phyloP scores from a whole-genome alignment of 2,113 vertebrate genomes.

The Tragelaphus strepsiceros region DNA sequence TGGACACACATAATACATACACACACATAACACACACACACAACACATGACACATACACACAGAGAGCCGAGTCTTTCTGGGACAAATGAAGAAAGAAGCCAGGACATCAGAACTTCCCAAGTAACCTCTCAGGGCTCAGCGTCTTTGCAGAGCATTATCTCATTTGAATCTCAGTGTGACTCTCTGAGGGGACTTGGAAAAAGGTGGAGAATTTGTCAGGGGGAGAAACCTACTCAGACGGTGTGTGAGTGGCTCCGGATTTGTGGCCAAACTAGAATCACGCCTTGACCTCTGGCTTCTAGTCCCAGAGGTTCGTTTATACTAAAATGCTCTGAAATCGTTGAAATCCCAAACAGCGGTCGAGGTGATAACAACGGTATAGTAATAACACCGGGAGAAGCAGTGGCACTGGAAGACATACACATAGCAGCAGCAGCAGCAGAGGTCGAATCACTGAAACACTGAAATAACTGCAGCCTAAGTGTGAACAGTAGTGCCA shows the following conservation, averaged over 20 bases:
- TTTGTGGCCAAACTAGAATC: accelerated
- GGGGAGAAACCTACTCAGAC: not conserved
- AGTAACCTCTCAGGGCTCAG: accelerated
- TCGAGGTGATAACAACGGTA: accelerated
- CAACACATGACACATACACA: not conserved
- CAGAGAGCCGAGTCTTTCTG: not conserved
- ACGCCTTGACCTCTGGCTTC: not conserved
- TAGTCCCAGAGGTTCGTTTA: not conserved
- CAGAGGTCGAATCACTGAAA: accelerated
- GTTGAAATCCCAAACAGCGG: accelerated
- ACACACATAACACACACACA: too few relatives aligned
- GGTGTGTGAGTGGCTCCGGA: accelerated
- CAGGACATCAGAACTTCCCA: accelerated
- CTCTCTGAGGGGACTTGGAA: not conserved
- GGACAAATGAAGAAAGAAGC: not conserved
- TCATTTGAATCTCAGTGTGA: accelerated
- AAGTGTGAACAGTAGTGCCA: accelerated
- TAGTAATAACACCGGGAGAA: accelerated
- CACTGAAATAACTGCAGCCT: accelerated
- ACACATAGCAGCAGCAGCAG: accelerated
- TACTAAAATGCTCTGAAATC: accelerated
- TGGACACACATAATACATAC: too few relatives aligned
- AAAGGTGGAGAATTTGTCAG: accelerated
- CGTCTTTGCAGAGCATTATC: accelerated
- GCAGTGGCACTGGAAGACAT: accelerated